Evolutionary conservation across 1,140 invertebrate genomes (phyloP), one percentile per base, ranked within the genome.

Genomic region (Drosophila nebulosa): DNA sequence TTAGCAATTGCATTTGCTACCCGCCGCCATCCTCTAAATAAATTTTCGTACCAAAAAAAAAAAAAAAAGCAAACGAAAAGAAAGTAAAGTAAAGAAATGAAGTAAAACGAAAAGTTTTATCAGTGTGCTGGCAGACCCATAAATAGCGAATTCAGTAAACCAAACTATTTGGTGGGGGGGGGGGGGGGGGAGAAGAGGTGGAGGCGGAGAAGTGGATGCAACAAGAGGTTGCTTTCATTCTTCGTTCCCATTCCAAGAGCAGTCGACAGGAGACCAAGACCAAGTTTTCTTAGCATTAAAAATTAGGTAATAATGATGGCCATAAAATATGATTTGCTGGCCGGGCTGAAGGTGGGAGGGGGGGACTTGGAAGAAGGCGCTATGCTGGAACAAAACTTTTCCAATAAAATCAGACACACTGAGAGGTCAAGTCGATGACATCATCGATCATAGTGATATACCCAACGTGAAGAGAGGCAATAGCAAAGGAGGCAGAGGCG

Each of bases 231-330:
- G 18, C 46, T 32, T 46, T 16, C 18, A 7, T 7, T 16, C 14
- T 2, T 7, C 7, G 7, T 9, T 9, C 39, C 6, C 39, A 21
- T 12, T 18, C 16, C 56, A 39, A n/a, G 14, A 50, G 27, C 50
- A 42, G 26, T n/a, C n/a, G n/a, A n/a, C n/a, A 50, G 39, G 53
- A n/a, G n/a, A n/a, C n/a, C 66, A 81, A 69, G 80, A 86, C 83
- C 32, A 88, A 88, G 60, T 88, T 88, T 81, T 83, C 57, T 36
- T 50, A 70, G 80, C 79, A 88, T 83, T 46, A 88, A 88, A 88
- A 88, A 88, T 83, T 88, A 88, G 83, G 78, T 88, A 88, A 88
- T 88, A 88, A 88, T 88, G 83, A 88, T 79, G 75, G 78, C 72
- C 83, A 88, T 88, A 88, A 88, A 88, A 88, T 88, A 88, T 83